A percentile compares a stretch with the other conserved stretches of the same genome.
Conservation (phyloP, 2,888 invertebrate genomes). For the Morpho helenor region DNA sequence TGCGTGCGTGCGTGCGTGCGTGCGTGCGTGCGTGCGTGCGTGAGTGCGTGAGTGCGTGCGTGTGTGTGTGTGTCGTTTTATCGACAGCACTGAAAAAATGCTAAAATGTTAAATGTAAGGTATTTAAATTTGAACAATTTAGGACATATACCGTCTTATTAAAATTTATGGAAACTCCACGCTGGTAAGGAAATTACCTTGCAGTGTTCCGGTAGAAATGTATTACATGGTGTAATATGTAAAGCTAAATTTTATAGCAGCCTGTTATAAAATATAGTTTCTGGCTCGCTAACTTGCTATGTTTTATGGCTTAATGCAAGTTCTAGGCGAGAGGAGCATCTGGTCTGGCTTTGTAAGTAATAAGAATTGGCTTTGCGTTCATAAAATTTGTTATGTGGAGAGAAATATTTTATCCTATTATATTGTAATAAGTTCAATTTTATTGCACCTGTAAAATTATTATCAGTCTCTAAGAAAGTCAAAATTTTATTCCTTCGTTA, state of each 20-base stretch:
- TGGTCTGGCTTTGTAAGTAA: slow-evolving; percentile 5
- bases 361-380: slow-evolving; percentile 7
- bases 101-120: no score
- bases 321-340: slow-evolving; percentile 3
- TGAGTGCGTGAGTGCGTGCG: neutral
- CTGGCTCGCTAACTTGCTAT: slow-evolving; percentile 14
- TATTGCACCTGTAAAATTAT: no score
- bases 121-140: no score
- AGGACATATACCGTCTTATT: neutral
- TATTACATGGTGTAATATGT: slow-evolving; percentile 9
- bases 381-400: neutral
- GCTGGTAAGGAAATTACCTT: slow-evolving; percentile 11
- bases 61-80: no score
- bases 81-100: no score
- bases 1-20: neutral
- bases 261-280: slow-evolving; percentile 16
- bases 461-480: neutral
- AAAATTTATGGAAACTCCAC: neutral
- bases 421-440: no score
- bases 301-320: slow-evolving; percentile 14
- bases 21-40: neutral
- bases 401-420: neutral
- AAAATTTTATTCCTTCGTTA: neutral
- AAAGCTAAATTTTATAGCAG: slow-evolving; percentile 8
- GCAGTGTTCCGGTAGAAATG: slow-evolving; percentile 12